Base-by-base conservation (phyloP, 2,797 vertebrate genomes). In the Argentina silus region DNA sequence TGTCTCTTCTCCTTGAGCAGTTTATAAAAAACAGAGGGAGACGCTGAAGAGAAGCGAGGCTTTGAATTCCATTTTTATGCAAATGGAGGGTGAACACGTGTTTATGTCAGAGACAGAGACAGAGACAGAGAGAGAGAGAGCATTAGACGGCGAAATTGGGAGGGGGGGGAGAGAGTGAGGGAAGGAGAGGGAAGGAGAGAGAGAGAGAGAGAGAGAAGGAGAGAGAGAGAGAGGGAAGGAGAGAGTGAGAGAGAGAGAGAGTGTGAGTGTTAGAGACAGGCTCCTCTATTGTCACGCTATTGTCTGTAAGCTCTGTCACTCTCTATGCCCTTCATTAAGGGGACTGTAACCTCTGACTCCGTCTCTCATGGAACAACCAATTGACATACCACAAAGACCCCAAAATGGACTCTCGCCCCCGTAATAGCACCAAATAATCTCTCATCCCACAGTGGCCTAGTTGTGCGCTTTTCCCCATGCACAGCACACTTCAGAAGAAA, bases 71-170 rank as follows among this genome's bases (percentile, higher is more conserved):
- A 55, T 84, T 89, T 85, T 80, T 64, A 75, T 77, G 60, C 67
- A 83, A 77, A 81, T 71, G 17, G 75, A 75, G 61, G 12, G 61
- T 12, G 61, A 89, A 80, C 78, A 78, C 81, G 75, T 84, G 78
- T 81, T 84, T 57, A 72, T 85, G 81, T 88, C 83, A 76, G 79
- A 79, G 75, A 78, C 81, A 81, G 73, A 85, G 10, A 14, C 6
- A 17, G 17, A 14, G 7, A 3, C 10, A 23, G 11, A 48, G 43
- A 44, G 8, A 36, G 5, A 7, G 11, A 27, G 19, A 1, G 19
- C 2, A 6, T 9, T 3, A 7, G 10, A 60, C 3, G 3, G 21
- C 4, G 48, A 14, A 8, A 47, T 19, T 8, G 43, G 19, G 63
- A 23, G 19, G 15, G 55, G 3, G 17, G 51, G 27, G 36, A 17